Conservation (phyloP, 2,888 invertebrate genomes). For the Creontiades dilutus region DNA sequence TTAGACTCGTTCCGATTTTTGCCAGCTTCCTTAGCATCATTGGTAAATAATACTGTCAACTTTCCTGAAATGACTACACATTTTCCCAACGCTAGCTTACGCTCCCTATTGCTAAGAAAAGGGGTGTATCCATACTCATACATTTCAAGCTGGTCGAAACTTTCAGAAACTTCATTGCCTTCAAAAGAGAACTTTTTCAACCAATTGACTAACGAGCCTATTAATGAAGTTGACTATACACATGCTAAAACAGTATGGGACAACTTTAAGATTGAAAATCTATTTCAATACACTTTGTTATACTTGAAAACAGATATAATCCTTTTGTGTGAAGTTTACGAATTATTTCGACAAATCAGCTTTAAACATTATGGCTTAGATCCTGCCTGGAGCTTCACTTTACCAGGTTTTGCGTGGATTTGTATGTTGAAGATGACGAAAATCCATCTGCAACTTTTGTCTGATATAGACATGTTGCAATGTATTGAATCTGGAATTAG, state of each 20-base stretch:
- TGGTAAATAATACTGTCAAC: no score
- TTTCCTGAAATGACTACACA: no score
- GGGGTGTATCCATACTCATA: background rate
- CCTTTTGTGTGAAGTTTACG: background rate
- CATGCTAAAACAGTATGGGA: background rate
- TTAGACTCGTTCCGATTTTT: no score
- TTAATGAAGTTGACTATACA: background rate
- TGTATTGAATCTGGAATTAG: background rate
- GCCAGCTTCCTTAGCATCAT: no score
- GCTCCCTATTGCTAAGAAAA: no score
- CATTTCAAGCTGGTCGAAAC: background rate
- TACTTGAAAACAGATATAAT: background rate
- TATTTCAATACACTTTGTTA: background rate
- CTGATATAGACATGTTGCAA: background rate
- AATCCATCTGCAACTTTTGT: background rate
- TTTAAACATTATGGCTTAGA: background rate
- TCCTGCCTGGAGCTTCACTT: background rate
- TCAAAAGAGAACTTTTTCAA: background rate
- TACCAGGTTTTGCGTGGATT: background rate
- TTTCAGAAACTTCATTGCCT: background rate
- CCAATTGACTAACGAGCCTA: background rate
- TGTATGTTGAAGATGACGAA: background rate
- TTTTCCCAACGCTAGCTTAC: no score
- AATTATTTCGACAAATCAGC: background rate
- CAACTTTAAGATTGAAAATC: background rate